Evolutionary conservation across 2,797 vertebrate genomes (phyloP), one percentile per base, ranked within the genome.

Genomic region (Sebastolobus alascanus): DNA sequence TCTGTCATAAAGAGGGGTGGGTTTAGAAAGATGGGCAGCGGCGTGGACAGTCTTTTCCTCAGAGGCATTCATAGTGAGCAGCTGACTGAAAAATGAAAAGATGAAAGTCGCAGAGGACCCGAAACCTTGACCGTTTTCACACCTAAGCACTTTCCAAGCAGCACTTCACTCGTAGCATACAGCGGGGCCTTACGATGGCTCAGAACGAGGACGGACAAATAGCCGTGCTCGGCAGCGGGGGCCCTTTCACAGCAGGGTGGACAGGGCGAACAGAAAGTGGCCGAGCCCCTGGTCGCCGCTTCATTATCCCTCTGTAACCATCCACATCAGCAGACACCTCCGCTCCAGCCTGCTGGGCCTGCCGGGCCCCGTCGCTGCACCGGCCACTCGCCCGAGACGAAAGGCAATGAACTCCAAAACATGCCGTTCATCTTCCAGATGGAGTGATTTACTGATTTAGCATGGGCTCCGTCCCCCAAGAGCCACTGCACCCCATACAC

Each of bases 321-420:
- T 92, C 89, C 89, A 88, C 87, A 90, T 88, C 91, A 88, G 85
- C 73, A 89, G 85, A 83, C 91, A 89, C 85, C 89, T 85, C 81
- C 81, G 78, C 88, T 84, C 73, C 85, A 87, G 90, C 88, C 88
- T 80, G 88, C 90, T 84, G 86, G 89, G 85, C 89, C 86, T 10
- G 25, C 60, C 27, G 29, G 58, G 58, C 27, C 60, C 60, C 31
- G 89, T 86, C 73, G 67, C 85, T 80, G 74, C 85, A 84, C 86
- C 78, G 75, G 81, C 87, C 93, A 84, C 89, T 95, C 90, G 90
- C 77, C 93, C 83, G 87, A 93, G 91, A 96, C 92, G 85, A 86
- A 88, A 93, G 83, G 91, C 93, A 95, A 94, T 94, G 92, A 94
- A 94, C 91, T 95, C 93, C 90, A 84, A 94, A 95, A 95, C 91